Conservation (phyloP, 2,888 invertebrate genomes). For the Nemotelus pantherinus region DNA sequence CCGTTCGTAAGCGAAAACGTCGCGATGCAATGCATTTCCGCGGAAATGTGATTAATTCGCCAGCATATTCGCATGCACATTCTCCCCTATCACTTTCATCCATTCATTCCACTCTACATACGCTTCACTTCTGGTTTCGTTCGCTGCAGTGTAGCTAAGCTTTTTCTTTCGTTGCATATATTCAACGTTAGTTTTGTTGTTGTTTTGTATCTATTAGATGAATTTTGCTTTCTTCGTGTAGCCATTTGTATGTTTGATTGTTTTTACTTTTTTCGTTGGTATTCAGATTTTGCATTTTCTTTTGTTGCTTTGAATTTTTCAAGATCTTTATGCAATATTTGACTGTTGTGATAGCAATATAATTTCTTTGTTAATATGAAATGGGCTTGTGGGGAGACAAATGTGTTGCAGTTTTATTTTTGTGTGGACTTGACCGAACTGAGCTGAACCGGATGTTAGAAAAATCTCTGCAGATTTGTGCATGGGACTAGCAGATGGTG, state of each 20-base stretch:
- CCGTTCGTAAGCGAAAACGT: too few species aligned
- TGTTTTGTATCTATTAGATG: conserved; percentile 2
- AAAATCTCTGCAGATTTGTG: too few species aligned
- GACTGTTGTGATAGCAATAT: background rate
- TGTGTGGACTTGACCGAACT: too few species aligned
- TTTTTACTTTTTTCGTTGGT: background rate
- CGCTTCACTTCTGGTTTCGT: conserved; percentile 35
- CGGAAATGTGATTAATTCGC: conserved; percentile 11
- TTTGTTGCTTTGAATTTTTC: background rate
- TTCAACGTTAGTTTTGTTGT: background rate
- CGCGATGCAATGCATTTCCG: background rate
- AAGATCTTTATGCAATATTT: background rate
- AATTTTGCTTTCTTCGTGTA: background rate
- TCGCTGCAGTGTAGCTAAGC: background rate
- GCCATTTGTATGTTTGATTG: too few species aligned
- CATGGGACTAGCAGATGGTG: too few species aligned
- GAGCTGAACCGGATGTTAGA: too few species aligned
- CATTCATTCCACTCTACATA: background rate
- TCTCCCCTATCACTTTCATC: conserved; percentile 30
- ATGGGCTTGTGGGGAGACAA: too few species aligned
- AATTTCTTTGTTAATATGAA: too few species aligned
- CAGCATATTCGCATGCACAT: background rate
- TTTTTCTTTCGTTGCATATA: conserved; percentile 30
- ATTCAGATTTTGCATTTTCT: background rate
- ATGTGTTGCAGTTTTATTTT: too few species aligned